Evolutionary conservation across 2,113 vertebrate genomes (phyloP).

Genomic region (Hydrolagus affinis): DNA sequence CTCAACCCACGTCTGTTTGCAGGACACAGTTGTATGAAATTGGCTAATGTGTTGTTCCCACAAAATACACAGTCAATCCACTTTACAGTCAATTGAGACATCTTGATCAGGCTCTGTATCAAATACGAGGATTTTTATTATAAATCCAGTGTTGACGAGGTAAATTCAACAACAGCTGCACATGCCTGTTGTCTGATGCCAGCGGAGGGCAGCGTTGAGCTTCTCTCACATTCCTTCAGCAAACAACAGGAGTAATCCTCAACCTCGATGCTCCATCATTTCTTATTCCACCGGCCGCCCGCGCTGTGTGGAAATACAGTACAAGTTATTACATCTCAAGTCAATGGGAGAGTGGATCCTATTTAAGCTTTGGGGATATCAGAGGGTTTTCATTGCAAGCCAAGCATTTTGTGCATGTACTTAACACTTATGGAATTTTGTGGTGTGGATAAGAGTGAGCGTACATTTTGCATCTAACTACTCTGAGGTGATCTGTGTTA

Average conservation of each 20-base stretch:
- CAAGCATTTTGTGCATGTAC: neutral
- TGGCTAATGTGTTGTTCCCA: no score
- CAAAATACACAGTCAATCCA: no score
- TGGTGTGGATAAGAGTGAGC: neutral
- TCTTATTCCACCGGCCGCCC: neutral
- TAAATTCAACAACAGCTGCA: neutral
- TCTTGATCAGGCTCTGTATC: no score
- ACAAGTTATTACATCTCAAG: constrained; percentile 11
- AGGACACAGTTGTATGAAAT: no score
- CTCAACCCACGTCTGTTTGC: no score
- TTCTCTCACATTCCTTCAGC: neutral
- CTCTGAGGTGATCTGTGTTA: constrained; percentile 10
- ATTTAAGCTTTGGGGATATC: neutral
- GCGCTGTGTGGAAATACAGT: neutral
- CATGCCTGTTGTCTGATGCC: neutral
- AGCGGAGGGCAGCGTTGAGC: constrained; percentile 3
- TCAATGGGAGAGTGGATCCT: constrained; percentile 11
- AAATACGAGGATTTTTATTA: no score
- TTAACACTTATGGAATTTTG: constrained; percentile 16
- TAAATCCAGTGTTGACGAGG: no score
- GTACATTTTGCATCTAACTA: constrained; percentile 3
- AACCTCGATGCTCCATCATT: constrained; percentile 15
- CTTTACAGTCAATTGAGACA: no score
- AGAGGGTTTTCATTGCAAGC: constrained; percentile 5
- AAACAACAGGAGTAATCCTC: neutral